Conservation (phyloP, 2,888 invertebrate genomes). For the Apotomis betuletana region DNA sequence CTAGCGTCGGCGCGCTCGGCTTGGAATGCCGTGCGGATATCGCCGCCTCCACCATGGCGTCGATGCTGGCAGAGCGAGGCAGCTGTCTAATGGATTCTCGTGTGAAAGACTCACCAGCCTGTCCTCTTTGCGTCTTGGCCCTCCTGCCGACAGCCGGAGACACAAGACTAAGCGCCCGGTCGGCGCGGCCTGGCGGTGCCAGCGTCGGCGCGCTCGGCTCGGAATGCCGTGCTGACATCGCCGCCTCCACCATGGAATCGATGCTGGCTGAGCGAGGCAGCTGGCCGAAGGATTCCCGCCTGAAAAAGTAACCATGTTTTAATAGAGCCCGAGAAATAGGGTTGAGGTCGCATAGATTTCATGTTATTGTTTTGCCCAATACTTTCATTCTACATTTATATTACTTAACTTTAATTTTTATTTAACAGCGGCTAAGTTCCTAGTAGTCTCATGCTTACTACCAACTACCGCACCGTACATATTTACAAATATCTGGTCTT, state of each 20-base stretch:
- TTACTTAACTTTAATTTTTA: no score
- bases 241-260: slow-evolving; percentile 89
- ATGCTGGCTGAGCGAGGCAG: slow-evolving; percentile 91
- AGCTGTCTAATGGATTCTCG: no score
- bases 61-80: slow-evolving; percentile 63
- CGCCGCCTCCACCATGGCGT: slow-evolving; percentile 72
- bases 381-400: no score
- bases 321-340: not conserved
- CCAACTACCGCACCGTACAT: no score
- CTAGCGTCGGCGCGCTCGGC: slow-evolving; percentile 68
- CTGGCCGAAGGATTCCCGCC: slow-evolving; percentile 81
- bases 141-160: slow-evolving; percentile 90
- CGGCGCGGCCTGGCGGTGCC: slow-evolving; percentile 70
- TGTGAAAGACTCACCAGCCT: slow-evolving; percentile 83
- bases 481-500: no score
- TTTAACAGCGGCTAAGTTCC: no score
- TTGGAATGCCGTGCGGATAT: slow-evolving; percentile 82
- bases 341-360: not conserved
- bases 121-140: slow-evolving; percentile 89
- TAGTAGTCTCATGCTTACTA: no score
- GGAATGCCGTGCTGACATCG: slow-evolving; percentile 83
- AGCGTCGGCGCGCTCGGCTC: slow-evolving; percentile 71
- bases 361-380: no score
- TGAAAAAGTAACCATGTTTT: slow-evolving; percentile 49
- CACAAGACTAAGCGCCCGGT: slow-evolving; percentile 85